Conservation (phyloP, 2,797 vertebrate species). For the Ctenosaura bakeri region DNA sequence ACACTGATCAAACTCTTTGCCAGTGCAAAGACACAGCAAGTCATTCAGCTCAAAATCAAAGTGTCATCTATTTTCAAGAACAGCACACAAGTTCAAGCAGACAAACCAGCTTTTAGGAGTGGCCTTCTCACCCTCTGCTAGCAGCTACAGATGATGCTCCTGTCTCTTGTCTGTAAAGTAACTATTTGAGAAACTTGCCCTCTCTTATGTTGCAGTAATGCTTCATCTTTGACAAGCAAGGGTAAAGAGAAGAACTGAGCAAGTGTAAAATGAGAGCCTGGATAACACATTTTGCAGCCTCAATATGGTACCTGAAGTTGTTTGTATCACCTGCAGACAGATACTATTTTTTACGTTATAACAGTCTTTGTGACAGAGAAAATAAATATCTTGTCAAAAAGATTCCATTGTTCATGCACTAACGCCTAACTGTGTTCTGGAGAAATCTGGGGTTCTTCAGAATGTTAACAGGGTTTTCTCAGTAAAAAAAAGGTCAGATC, state of each 20-base stretch:
- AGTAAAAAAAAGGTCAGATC: background rate
- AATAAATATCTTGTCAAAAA: background rate
- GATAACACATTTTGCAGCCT: slow-evolving; percentile 41
- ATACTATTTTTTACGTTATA: background rate
- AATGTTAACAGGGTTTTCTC: background rate
- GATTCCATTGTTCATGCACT: background rate
- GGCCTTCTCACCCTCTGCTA: slow-evolving; percentile 16
- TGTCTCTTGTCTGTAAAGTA: slow-evolving; percentile 29
- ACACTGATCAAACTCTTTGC: background rate
- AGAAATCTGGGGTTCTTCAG: background rate
- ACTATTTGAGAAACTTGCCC: slow-evolving; percentile 19
- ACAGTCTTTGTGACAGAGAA: slow-evolving; percentile 15
- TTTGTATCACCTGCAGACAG: slow-evolving; percentile 40
- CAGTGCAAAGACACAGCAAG: background rate
- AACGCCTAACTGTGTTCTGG: background rate
- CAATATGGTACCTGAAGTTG: slow-evolving; percentile 21
- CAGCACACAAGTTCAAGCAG: background rate
- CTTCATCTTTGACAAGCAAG: background rate
- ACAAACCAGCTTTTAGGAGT: slow-evolving; percentile 46
- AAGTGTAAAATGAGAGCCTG: slow-evolving; percentile 43
- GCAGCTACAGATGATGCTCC: slow-evolving; percentile 16
- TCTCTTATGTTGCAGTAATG: slow-evolving; percentile 35
- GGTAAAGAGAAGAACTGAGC: slow-evolving; percentile 37
- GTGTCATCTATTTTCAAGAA: slow-evolving; percentile 40
- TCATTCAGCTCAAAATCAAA: slow-evolving; percentile 46